phyloP scores from a whole-genome alignment of 92 coral and sea anemone species.

The Palythoa heliodiscus region DNA sequence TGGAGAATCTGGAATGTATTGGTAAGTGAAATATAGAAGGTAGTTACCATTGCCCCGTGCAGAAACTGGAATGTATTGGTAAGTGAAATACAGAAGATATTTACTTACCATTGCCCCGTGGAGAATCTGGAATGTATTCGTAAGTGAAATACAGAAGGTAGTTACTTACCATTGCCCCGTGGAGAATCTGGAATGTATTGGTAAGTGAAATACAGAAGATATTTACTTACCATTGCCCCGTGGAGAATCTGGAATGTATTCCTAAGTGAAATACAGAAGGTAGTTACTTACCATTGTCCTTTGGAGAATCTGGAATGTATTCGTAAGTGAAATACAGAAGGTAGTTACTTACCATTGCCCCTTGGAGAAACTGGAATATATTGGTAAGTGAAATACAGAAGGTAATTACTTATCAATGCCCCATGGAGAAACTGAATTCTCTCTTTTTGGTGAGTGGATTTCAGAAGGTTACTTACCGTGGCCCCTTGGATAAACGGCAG shows the following conservation, averaged over 20 bases:
- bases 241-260: constrained; percentile 88
- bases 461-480: constrained; percentile 65
- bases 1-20: constrained; percentile 89
- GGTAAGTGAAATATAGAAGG: constrained; percentile 52
- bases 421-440: constrained; percentile 40
- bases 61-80: neutral
- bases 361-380: constrained; percentile 85
- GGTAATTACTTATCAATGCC: constrained; percentile 29
- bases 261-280: constrained; percentile 48
- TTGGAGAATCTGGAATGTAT: neutral
- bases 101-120: constrained; percentile 75
- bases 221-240: constrained; percentile 59
- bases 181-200: neutral
- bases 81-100: constrained; percentile 73
- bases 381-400: constrained; percentile 58
- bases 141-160: constrained; percentile 43
- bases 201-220: constrained; percentile 7
- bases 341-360: constrained; percentile 76
- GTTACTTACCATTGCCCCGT: neutral
- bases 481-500: constrained; percentile 91
- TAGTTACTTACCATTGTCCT: constrained; percentile 48
- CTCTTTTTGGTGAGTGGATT: constrained; percentile 48
- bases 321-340: constrained; percentile 65
- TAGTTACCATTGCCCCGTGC: constrained; percentile 58
- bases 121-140: constrained; percentile 92